Evolutionary conservation across 2,113 vertebrate genomes (phyloP).

Genomic region (Bubo blakistoni): DNA sequence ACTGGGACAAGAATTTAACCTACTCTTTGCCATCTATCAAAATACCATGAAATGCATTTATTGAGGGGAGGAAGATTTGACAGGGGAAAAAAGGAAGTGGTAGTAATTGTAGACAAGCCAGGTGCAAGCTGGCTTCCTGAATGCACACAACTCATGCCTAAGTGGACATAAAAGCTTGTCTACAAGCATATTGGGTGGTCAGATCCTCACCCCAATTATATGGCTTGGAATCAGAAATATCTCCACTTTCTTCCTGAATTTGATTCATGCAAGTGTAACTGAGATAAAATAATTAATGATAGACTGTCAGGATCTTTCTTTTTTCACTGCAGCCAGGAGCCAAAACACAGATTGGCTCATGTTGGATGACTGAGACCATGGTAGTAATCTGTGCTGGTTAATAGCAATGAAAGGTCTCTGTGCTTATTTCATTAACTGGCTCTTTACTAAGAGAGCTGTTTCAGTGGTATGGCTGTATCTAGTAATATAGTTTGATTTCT

Average conservation of each 20-base stretch:
- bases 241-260: not conserved
- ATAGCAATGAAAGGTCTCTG: not conserved
- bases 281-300: slow-evolving; percentile 5
- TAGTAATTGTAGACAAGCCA: slow-evolving; percentile 2
- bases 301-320: not conserved
- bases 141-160: not conserved
- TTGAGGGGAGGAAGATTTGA: not conserved
- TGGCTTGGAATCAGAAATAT: not conserved
- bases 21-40: not conserved
- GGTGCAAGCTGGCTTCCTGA: not conserved
- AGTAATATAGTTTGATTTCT: not conserved
- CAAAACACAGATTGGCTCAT: not conserved
- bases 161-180: not conserved
- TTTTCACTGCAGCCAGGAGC: not conserved
- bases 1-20: not conserved
- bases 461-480: not conserved
- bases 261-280: not conserved
- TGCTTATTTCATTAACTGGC: not conserved
- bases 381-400: not conserved
- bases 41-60: not conserved
- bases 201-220: not conserved
- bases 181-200: not conserved
- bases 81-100: not conserved
- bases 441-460: not conserved
- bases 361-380: not conserved